phyloP scores from a whole-genome alignment of 1,140 invertebrate genomes.

The Drosophila funebris region DNA sequence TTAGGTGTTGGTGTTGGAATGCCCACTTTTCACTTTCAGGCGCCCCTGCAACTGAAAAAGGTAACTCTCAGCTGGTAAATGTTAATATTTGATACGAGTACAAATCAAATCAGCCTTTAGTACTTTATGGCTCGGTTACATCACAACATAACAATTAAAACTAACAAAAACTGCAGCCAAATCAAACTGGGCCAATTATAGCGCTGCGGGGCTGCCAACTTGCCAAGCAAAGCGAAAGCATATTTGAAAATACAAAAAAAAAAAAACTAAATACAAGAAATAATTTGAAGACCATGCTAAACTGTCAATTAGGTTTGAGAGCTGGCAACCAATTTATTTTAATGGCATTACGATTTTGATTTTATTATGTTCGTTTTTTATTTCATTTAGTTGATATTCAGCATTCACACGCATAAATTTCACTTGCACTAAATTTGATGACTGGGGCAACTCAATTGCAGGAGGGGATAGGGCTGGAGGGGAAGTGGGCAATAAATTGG shows the following conservation, averaged over 20 bases:
- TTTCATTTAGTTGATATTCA: conserved; percentile 64
- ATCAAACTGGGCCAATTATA: conserved; percentile 31
- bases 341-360: conserved; percentile 56
- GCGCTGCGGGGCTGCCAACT: conserved; percentile 18
- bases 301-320: conserved; percentile 33
- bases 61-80: conserved; percentile 2
- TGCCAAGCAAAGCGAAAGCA: conserved; percentile 26
- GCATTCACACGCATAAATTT: conserved; percentile 77
- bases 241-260: neutral
- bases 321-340: conserved; percentile 34
- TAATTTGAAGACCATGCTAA: conserved; percentile 32
- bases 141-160: conserved; percentile 8
- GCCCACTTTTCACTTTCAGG: conserved; percentile 69
- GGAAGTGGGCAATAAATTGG: neutral
- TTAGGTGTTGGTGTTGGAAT: conserved; percentile 23
- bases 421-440: conserved; percentile 71
- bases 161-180: conserved; percentile 1
- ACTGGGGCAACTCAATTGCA: conserved; percentile 8
- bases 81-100: conserved; percentile 1
- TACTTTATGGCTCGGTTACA: conserved; percentile 43
- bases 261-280: neutral
- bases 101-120: conserved; percentile 12
- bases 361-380: conserved; percentile 24
- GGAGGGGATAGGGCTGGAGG: neutral
- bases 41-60: conserved; percentile 28